These are phyloP conservation scores for Limnephilus lunatus DNA, from an alignment of 2,888 invertebrate species.

Conservation along the genomic window DNA sequence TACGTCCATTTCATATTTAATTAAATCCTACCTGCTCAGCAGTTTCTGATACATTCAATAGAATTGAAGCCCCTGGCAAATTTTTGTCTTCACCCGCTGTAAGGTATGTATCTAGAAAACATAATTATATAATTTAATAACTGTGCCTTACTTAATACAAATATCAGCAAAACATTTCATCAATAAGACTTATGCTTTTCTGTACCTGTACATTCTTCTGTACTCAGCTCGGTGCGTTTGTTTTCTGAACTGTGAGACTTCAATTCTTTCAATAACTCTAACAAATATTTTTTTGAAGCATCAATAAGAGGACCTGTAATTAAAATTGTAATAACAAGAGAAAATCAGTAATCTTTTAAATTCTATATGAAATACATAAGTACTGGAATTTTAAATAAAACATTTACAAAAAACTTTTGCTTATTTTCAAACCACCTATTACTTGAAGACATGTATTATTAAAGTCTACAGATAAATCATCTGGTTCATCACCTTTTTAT, in stretches of 20 bases:
- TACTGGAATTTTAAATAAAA: too few species aligned
- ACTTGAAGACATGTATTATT: too few species aligned
- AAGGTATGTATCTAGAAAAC: constrained; percentile 12
- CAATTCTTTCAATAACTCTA: constrained; percentile 25
- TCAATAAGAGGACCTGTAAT: constrained; percentile 36
- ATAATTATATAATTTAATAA: neutral
- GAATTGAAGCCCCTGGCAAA: constrained; percentile 28
- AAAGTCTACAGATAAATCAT: too few species aligned
- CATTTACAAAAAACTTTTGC: too few species aligned
- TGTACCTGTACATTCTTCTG: neutral
- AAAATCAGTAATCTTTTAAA: too few species aligned
- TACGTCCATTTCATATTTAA: constrained; percentile 67
- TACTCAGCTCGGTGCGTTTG: neutral
- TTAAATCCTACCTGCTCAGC: constrained; percentile 36
- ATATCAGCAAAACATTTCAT: neutral
- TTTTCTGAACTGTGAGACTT: constrained; percentile 8
- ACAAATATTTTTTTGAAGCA: constrained; percentile 36
- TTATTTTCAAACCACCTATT: too few species aligned
- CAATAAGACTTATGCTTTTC: neutral
- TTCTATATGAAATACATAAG: too few species aligned
- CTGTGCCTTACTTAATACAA: neutral
- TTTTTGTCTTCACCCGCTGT: constrained; percentile 13
- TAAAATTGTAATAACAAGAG: neutral
- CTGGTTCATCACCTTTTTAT: too few species aligned
- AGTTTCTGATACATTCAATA: constrained; percentile 37